A percentile compares a stretch with the other conserved stretches of the same genome.
Evolutionary conservation across 2,113 vertebrate genomes (phyloP).

Genomic region (Heloderma charlesbogerti): DNA sequence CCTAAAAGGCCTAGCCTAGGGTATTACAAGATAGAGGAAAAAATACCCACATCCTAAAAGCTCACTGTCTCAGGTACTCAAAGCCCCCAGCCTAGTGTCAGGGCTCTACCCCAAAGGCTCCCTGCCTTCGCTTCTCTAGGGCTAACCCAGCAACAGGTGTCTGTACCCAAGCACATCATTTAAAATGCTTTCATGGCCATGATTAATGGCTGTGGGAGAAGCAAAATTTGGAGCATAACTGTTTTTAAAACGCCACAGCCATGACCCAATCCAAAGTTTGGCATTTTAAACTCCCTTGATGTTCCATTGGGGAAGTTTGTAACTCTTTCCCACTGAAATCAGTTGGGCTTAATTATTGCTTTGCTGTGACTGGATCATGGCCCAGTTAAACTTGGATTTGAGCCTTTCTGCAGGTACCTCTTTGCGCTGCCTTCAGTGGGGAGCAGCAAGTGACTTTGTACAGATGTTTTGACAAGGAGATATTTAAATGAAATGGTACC

Average conservation of each 20-base stretch:
- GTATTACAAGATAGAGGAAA: neutral
- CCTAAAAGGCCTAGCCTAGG: neutral
- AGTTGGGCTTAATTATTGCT: neutral
- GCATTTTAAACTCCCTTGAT: neutral
- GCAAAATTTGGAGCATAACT: neutral
- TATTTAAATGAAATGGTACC: constrained; percentile 1
- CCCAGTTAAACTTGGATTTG: neutral
- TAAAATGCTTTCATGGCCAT: neutral
- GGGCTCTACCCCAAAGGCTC: neutral
- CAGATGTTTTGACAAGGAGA: neutral
- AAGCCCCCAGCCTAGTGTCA: neutral
- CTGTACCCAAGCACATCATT: neutral
- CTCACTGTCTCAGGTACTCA: neutral
- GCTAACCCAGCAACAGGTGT: neutral
- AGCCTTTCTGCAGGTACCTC: neutral
- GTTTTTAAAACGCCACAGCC: neutral
- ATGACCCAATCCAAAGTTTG: neutral
- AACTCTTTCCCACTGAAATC: constrained; percentile 13
- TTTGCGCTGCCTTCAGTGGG: constrained; percentile 23
- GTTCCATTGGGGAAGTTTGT: neutral
- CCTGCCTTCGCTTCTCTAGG: no score
- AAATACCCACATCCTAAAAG: no score
- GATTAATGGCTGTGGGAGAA: neutral
- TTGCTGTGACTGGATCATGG: neutral
- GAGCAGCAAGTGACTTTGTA: constrained; percentile 32